These are phyloP conservation scores for Rousettus madagascariensis DNA, from an alignment of 2,797 vertebrate species.

Conservation along the genomic window DNA sequence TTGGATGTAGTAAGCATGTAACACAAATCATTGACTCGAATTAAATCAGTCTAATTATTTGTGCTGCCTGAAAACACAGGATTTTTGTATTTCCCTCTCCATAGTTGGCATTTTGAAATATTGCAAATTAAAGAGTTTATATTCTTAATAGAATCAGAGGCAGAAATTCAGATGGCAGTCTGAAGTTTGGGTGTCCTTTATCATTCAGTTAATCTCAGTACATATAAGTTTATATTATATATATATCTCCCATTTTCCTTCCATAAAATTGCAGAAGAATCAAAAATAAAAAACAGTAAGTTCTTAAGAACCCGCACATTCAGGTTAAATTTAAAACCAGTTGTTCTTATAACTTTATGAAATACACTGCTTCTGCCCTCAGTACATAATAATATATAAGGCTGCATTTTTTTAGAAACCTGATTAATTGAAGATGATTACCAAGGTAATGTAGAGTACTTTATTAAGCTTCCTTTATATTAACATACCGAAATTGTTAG, in stretches of 20 bases:
- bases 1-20: not conserved
- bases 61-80: not conserved
- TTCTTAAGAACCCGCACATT: not conserved
- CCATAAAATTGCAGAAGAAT: not conserved
- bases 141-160: too few species aligned
- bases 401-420: not conserved
- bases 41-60: not conserved
- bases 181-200: not conserved
- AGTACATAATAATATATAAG: not conserved
- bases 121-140: too few species aligned
- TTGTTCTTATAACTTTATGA: not conserved
- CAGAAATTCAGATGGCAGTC: too few species aligned
- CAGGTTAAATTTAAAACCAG: not conserved
- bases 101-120: too few species aligned
- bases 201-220: not conserved
- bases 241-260: not conserved
- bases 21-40: not conserved
- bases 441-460: not conserved
- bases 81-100: not conserved
- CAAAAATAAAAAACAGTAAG: not conserved
- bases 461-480: not conserved
- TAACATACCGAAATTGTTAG: not conserved
- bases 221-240: too few species aligned
- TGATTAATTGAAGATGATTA: not conserved
- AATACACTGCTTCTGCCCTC: not conserved